Percentiles rank a stretch among this genome's conserved stretches.
Evolutionary conservation across 2,888 invertebrate species (phyloP).

Genomic region (Caenorhabditis sp.): DNA sequence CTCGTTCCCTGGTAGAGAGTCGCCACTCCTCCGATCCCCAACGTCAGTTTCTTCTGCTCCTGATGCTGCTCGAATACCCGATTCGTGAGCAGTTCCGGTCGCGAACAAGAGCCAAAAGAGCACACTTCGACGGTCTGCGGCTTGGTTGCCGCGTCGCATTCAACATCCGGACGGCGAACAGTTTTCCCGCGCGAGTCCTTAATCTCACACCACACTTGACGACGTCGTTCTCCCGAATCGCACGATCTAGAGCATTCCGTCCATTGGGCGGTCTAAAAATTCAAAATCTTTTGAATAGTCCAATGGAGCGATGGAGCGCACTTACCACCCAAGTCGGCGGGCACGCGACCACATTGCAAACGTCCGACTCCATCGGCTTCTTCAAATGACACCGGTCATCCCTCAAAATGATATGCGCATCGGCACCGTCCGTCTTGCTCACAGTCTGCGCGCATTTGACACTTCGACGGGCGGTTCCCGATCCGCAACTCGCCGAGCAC

Average conservation of each 20-base stretch:
- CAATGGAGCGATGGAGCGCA: conserved; percentile 1
- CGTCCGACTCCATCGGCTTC: conserved; percentile 85
- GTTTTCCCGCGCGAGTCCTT: conserved; percentile 91
- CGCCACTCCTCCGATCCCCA: conserved; percentile 93
- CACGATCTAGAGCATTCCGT: conserved; percentile 92
- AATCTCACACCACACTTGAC: conserved; percentile 92
- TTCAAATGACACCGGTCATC: conserved; percentile 92
- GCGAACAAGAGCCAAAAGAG: conserved; percentile 85
- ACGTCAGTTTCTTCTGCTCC: conserved; percentile 87
- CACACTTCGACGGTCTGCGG: conserved; percentile 91
- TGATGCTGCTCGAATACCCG: conserved; percentile 88
- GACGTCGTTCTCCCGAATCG: conserved; percentile 92
- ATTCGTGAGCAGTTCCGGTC: conserved; percentile 67
- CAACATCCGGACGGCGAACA: conserved; percentile 87
- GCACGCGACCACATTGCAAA: conserved; percentile 95
- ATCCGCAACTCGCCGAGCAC: conserved; percentile 95
- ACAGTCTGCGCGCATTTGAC: conserved; percentile 89
- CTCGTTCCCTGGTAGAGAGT: conserved; percentile 92
- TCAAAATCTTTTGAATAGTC: neutral
- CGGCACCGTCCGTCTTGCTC: conserved; percentile 86
- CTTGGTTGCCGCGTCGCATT: conserved; percentile 86
- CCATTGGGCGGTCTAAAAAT: conserved; percentile 74
- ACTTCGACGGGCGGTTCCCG: conserved; percentile 91
- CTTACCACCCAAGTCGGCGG: conserved; percentile 90
- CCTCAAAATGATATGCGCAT: conserved; percentile 94